These are phyloP conservation scores for Notarius lentiginosus DNA, from an alignment of 2,113 vertebrate genomes.

Conservation along the genomic window DNA sequence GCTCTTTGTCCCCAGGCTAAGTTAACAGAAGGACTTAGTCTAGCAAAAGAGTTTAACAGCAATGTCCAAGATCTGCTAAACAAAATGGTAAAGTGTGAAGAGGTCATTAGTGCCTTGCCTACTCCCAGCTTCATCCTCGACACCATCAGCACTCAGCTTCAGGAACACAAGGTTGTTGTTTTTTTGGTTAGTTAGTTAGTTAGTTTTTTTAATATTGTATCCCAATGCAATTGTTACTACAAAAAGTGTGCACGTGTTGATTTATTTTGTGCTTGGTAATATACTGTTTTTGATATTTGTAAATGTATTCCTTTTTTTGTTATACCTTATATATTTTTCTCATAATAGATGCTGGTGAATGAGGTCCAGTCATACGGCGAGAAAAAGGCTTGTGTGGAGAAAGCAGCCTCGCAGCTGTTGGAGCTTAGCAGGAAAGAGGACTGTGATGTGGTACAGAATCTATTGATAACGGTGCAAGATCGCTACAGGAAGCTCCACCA, in stretches of 20 bases:
- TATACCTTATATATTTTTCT: neutral
- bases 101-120: slow-evolving; percentile 65
- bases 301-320: neutral
- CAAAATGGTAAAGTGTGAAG: slow-evolving; percentile 77
- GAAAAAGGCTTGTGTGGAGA: slow-evolving; percentile 71
- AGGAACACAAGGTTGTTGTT: slow-evolving; percentile 77
- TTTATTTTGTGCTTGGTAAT: neutral
- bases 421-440: slow-evolving; percentile 78
- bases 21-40: slow-evolving; percentile 77
- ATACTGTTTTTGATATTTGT: neutral
- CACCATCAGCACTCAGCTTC: slow-evolving; percentile 75
- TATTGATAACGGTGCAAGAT: slow-evolving; percentile 74
- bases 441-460: slow-evolving; percentile 71
- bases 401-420: slow-evolving; percentile 65
- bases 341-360: slow-evolving; percentile 69
- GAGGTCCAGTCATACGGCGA: slow-evolving; percentile 70
- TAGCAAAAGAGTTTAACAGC: slow-evolving; percentile 82
- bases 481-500: slow-evolving; percentile 75
- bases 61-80: slow-evolving; percentile 79
- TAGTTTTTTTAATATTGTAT: neutral
- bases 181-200: neutral
- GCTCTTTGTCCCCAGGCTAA: slow-evolving; percentile 67
- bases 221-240: neutral
- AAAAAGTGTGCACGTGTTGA: neutral
- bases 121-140: slow-evolving; percentile 80